Conservation (phyloP, 1,140 invertebrate genomes). For the Trypoxylus dichotomus region DNA sequence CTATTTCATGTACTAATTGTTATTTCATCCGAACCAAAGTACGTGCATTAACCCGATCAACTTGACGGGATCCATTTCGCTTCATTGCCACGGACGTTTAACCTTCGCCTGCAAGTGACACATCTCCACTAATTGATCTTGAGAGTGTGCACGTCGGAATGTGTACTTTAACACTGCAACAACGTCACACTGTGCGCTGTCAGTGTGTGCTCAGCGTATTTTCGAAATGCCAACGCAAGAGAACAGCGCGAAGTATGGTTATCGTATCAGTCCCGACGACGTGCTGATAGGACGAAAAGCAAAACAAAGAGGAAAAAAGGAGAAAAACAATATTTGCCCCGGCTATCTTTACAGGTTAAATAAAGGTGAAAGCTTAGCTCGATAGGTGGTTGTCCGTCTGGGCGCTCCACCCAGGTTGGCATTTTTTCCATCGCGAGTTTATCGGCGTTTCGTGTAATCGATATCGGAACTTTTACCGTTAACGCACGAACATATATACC, state of each 20-base stretch:
- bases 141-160: not conserved
- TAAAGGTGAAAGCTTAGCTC: conserved; percentile 21
- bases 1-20: not conserved
- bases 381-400: not conserved
- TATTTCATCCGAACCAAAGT: not conserved
- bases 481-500: not conserved
- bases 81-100: not conserved
- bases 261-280: not conserved
- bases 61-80: not conserved
- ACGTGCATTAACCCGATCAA: not conserved
- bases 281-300: not conserved
- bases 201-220: not conserved
- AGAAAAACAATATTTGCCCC: conserved; percentile 1
- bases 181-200: not conserved
- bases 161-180: not conserved
- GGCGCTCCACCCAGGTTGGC: not conserved
- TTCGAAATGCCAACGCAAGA: not conserved
- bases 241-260: not conserved
- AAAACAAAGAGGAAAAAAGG: not conserved
- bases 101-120: conserved; percentile 13
- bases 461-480: conserved; percentile 25
- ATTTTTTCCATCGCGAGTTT: conserved; percentile 9
- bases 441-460: conserved; percentile 10
- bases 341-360: conserved; percentile 24
- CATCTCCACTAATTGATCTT: conserved; percentile 13